Conservation (phyloP, 2,113 vertebrate genomes). For the Lepus americanus region DNA sequence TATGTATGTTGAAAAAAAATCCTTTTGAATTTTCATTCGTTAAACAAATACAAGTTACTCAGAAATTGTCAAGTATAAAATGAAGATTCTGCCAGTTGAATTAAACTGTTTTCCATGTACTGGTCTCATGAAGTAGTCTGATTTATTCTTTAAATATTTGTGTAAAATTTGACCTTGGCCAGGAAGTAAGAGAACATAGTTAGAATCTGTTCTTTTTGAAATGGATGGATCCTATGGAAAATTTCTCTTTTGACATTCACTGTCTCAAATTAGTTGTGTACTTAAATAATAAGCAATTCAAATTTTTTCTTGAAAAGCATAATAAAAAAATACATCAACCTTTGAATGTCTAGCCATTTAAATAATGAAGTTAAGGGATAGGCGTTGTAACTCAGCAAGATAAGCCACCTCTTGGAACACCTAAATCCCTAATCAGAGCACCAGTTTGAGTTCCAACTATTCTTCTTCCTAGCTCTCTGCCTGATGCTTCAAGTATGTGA, state of each 20-base stretch:
- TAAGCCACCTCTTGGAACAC: too few species aligned
- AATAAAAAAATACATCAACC: not conserved
- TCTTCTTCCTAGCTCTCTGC: too few species aligned
- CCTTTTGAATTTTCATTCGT: not conserved
- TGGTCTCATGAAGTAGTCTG: not conserved
- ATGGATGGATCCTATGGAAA: not conserved
- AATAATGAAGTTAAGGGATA: too few species aligned
- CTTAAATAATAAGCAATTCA: not conserved
- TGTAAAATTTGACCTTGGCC: not conserved
- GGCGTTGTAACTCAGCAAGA: too few species aligned
- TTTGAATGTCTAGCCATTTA: not conserved
- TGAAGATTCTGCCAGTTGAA: not conserved
- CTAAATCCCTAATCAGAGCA: too few species aligned
- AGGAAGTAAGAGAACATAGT: not conserved
- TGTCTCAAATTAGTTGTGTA: not conserved
- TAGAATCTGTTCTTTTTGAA: constrained; percentile 1
- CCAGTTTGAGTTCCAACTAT: too few species aligned
- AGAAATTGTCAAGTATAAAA: not conserved
- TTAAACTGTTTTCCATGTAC: not conserved
- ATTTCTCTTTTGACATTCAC: not conserved
- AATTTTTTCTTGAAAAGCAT: constrained; percentile 29
- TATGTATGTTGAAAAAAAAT: not conserved
- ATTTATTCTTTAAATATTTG: not conserved
- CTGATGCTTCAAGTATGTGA: too few species aligned
- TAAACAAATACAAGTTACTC: not conserved